Base-by-base conservation (phyloP, 2,113 vertebrate species). In the Melanotaenia duboulayi region DNA sequence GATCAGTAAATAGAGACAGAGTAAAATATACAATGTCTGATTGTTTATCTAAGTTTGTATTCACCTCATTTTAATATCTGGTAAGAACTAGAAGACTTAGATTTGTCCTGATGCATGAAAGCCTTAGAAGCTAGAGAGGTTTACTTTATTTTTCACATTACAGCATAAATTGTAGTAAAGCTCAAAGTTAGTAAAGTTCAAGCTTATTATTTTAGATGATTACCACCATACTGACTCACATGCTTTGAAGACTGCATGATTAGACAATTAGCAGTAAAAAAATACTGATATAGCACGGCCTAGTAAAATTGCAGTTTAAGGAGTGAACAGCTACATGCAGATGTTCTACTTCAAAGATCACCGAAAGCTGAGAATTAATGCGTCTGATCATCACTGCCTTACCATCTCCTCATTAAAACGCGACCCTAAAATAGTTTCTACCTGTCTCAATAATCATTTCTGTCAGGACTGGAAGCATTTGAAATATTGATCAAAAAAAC, bases 401-500 rank as follows among this genome's bases (percentile, higher is more conserved):
- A 13, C 67, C 50, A 49, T 52, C n/a, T 23, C 56, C 80, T 82
- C 78, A 86, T 87, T 87, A 87, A 84, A 87, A 69, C 77, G 52
- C 52, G 56, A 80, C 71, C 81, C 60, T 71, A 79, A 86, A 86
- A 84, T 87, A 89, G 82, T 62, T 52, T 8, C 35, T 63, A 46
- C 44, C 44, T 20, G 12, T 75, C 76, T 66, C 46, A 25, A 46
- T 65, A 62, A 65, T 65, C 71, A 44, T 44, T 84, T 80, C 67
- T 66, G 62, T 69, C 39, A 54, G 25, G 49, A 68, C 40, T 42
- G 25, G 58, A 62, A 71, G 28, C 46, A 73, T 82, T 81, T 87
- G 74, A 85, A 87, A 87, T 54, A 69, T 67, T 85, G 76, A 88
- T 84, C 86, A 90, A 86, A 88, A 84, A 39, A 54, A 8, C 37